Evolutionary conservation across 1,140 invertebrate genomes (phyloP), one percentile per base, ranked within the genome.

Genomic region (Cydia amplana): DNA sequence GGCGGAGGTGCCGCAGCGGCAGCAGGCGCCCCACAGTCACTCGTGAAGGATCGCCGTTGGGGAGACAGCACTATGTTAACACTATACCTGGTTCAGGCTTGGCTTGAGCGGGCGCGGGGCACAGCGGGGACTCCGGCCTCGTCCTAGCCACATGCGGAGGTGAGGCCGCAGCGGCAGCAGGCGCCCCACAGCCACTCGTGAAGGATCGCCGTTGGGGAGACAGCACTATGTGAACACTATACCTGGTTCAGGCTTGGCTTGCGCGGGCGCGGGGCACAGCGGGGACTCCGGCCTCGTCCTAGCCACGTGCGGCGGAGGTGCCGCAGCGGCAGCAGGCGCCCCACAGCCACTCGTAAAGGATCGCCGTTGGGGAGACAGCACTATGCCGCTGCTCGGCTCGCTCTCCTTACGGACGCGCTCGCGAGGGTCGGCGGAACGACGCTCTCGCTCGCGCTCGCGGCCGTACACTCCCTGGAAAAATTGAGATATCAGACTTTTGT

Each of bases 271-370:
- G 82, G 94, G 90, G 20, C 93, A 87, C 72, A 94, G 93, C 25
- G 94, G 94, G 74, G 88, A 85, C 43, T 87, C 84, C 25, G 86
- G 85, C 90, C 95, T 74, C 92, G 94, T 63, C 93, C 92, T 78
- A 91, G 92, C 84, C 89, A 93, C 75, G 83, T 87, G 81, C 76
- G 91, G 81, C 76, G 91, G 83, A 43, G 92, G 85, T 23, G 94
- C 93, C 82, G 86, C 94, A 20, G 83, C 78, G 12, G 86, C 85
- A 6, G 82, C 82, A 4, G 93, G 93, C 32, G 96, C 95, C 77
- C 94, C 96, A 91, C 97, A 98, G 70, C 97, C 97, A 14, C 96
- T 96, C 79, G 96, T 96, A 93, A 98, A 97, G 18, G 87, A 89
- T 64, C 90, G 94, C 7, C 97, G 94, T 85, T 97, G 97, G 60